Evolutionary conservation across 2,113 vertebrate species (phyloP).

Genomic region (Eulemur macaco): DNA sequence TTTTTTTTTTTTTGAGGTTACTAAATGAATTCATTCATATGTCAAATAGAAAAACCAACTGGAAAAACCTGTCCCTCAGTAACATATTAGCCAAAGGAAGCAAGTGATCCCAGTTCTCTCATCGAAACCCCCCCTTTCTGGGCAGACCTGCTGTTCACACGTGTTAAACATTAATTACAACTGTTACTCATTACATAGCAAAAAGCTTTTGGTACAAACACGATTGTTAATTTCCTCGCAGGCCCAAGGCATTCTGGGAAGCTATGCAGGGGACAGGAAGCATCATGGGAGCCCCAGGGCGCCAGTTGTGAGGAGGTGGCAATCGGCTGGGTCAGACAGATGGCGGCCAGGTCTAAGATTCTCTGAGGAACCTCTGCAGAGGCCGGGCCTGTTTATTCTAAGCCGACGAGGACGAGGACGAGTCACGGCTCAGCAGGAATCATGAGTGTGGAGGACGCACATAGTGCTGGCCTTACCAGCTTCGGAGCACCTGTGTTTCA

Average conservation of each 20-base stretch:
- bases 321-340: neutral
- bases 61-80: constrained; percentile 72
- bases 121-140: neutral
- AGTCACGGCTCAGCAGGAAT: neutral
- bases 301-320: neutral
- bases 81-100: constrained; percentile 70
- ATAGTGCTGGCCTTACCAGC: neutral
- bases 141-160: constrained; percentile 70
- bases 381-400: neutral
- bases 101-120: constrained; percentile 34
- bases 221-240: constrained; percentile 64
- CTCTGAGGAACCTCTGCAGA: neutral
- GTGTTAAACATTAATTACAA: constrained; percentile 79
- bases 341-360: neutral
- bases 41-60: constrained; percentile 64
- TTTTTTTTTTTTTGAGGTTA: neutral
- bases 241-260: constrained; percentile 71
- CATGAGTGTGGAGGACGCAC: neutral
- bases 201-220: constrained; percentile 56
- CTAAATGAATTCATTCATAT: constrained; percentile 63
- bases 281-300: neutral
- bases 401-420: neutral
- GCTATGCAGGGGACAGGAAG: neutral
- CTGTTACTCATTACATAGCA: constrained; percentile 74
- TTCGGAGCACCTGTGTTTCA: too few relatives aligned